Percentiles rank a stretch among this genome's conserved stretches.
Conservation (phyloP, 37 sponge, comb jelly and placozoan genomes). For the Diacarnus erythraeanus region DNA sequence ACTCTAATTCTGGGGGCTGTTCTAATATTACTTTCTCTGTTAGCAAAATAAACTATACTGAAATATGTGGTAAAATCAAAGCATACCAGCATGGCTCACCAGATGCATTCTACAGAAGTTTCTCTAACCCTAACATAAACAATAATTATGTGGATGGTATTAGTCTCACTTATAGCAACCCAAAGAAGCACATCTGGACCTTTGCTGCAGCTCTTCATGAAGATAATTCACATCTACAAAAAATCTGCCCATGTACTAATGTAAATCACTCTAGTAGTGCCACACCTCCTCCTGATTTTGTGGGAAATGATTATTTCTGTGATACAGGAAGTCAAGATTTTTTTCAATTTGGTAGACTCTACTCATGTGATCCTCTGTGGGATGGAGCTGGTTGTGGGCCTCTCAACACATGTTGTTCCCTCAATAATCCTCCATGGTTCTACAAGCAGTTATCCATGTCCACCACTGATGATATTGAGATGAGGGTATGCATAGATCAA, state of each 20-base stretch:
- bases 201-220: neutral
- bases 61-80: too few relatives aligned
- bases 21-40: too few relatives aligned
- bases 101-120: too few relatives aligned
- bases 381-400: neutral
- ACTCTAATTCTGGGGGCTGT: too few relatives aligned
- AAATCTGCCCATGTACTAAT: too few relatives aligned
- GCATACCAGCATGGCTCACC: too few relatives aligned
- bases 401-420: neutral
- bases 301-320: neutral
- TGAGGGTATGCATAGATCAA: neutral
- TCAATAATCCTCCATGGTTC: neutral
- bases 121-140: too few relatives aligned
- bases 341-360: neutral
- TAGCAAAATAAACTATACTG: too few relatives aligned
- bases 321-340: neutral
- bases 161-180: too few relatives aligned
- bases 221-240: neutral
- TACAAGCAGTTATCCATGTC: neutral
- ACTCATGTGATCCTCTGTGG: neutral
- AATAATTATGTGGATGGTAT: too few relatives aligned
- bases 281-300: neutral
- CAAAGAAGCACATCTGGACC: too few relatives aligned
- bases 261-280: too few relatives aligned
- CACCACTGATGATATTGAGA: neutral